phyloP scores from a whole-genome alignment of 2,797 vertebrate genomes.

The Synaphobranchus kaupii region DNA sequence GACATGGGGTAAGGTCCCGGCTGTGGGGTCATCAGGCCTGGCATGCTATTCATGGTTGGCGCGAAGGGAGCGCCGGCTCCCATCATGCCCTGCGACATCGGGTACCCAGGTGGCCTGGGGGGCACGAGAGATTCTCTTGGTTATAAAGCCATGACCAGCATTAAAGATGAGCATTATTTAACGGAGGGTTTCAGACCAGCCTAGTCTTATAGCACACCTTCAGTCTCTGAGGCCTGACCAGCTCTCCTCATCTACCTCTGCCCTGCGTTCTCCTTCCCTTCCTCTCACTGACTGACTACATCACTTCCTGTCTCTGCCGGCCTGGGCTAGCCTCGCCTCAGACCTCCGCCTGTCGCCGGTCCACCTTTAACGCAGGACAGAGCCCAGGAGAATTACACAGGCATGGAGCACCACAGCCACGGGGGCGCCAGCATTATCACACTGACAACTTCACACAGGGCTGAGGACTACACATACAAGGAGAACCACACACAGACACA shows the following conservation, averaged over 20 bases:
- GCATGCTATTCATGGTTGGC: slow-evolving; percentile 11
- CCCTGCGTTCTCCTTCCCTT: neutral
- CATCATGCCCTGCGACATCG: slow-evolving; percentile 16
- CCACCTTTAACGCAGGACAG: neutral
- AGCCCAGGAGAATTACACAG: neutral
- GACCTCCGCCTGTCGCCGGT: neutral
- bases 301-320: neutral
- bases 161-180: neutral
- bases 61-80: slow-evolving; percentile 6
- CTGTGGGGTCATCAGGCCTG: slow-evolving; percentile 3
- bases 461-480: no score
- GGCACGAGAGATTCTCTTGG: neutral
- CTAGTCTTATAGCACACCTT: neutral
- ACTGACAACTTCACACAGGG: no score
- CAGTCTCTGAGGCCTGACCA: neutral
- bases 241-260: slow-evolving; percentile 4
- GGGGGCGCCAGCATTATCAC: no score
- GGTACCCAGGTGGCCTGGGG: slow-evolving; percentile 11
- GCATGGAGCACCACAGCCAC: neutral
- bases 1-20: slow-evolving; percentile 1
- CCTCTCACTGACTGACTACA: slow-evolving; percentile 12
- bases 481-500: no score
- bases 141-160: neutral
- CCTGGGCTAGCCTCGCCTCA: neutral
- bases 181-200: neutral